Evolutionary conservation across 2,888 invertebrate genomes (phyloP), one percentile per base, ranked within the genome.

Genomic region (Galerucella nymphaeae): DNA sequence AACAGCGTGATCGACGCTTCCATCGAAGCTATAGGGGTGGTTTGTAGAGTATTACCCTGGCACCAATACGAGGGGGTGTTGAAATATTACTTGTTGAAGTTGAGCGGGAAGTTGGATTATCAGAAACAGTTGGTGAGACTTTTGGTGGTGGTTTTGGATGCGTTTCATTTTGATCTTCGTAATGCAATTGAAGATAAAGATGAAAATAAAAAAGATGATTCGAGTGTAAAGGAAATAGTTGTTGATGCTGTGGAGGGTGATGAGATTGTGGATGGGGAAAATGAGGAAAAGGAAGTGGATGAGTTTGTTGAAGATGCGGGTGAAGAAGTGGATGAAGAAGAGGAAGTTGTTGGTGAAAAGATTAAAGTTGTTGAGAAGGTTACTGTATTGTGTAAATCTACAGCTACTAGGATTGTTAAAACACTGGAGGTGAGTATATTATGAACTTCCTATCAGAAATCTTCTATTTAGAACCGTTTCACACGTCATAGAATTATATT

Each of bases 81-180:
- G 4, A 94, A 93, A 79, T 90, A 91, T 80, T 97, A 96, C 85
- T 87, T 99, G 48, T 89, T 90, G 70, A 92, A 93, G 86, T 88
- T 99, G 84, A 89, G 93, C 0, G 88, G 89, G 64, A 90, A 92
- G 10, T 85, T 90, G 0, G 93, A 94, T 50, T 92, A 92, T 83
- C 97, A 97, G 82, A 96, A 94, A 80, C 95, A 96, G 80, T 88
- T 94, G 71, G 94, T 96, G 10, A 89, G 93, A 70, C 89, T 95
- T 70, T 88, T 94, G 14, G 91, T 94, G 0, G 91, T 91, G 0
- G 92, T 98, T 74, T 88, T 98, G 76, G 96, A 98, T 84, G 92
- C 94, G 0, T 98, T 98, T 83, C 98, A 98, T 87, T 98, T 94
- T 85, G 95, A 98, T 87, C 88, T 98, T 64, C 90, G 90, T 0